These are phyloP conservation scores for Ochropacha duplaris DNA, from an alignment of 2,888 invertebrate genomes.

Conservation along the genomic window DNA sequence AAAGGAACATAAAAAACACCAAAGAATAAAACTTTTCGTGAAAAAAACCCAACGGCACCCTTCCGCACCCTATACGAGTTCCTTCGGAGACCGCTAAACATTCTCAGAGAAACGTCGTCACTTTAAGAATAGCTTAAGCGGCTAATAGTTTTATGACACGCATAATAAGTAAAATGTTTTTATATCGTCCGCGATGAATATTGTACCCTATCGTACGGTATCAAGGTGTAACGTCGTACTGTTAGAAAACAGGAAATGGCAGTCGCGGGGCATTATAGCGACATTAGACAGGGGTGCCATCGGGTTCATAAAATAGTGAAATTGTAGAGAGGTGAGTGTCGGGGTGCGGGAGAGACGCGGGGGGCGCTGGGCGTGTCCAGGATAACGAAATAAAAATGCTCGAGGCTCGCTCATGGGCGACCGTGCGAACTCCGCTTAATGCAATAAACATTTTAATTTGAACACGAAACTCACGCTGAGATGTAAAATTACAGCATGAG, in stretches of 20 bases:
- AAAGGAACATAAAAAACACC: conserved; percentile 69
- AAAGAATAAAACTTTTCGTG: conserved; percentile 55
- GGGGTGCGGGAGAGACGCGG: conserved; percentile 45
- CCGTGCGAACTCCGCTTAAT: conserved; percentile 79
- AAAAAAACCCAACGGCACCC: conserved; percentile 66
- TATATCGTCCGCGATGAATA: conserved; percentile 29
- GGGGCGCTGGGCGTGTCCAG: conserved; percentile 59
- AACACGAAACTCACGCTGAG: conserved; percentile 80
- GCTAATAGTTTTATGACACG: conserved; percentile 83
- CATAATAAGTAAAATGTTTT: conserved; percentile 63
- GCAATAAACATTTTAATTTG: conserved; percentile 83
- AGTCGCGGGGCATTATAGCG: conserved; percentile 70
- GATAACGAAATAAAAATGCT: conserved; percentile 80
- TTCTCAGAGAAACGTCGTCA: conserved; percentile 65
- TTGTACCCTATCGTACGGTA: conserved; percentile 41
- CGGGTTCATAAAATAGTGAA: conserved; percentile 68
- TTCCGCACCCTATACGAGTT: conserved; percentile 61
- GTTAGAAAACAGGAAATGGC: conserved; percentile 57
- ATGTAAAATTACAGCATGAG: conserved; percentile 71
- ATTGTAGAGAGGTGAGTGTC: conserved; percentile 50
- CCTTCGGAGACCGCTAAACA: conserved; percentile 53
- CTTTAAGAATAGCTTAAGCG: conserved; percentile 79
- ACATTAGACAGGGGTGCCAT: conserved; percentile 73
- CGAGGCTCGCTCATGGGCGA: conserved; percentile 57
- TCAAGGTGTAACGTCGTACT: conserved; percentile 44